Evolutionary conservation across 2,888 invertebrate genomes (phyloP).

Genomic region (Leptopilina drosophilae): DNA sequence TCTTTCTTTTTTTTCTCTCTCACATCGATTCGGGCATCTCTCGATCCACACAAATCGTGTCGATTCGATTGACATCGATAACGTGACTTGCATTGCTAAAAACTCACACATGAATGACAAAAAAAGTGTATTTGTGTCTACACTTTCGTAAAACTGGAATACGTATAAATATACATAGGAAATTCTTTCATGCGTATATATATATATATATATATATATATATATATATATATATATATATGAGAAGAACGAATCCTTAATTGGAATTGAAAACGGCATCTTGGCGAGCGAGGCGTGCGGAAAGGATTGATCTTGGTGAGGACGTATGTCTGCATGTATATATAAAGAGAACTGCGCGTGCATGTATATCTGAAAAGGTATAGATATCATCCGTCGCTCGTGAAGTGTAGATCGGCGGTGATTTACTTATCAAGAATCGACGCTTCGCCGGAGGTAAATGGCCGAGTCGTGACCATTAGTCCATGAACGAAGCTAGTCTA

Average conservation of each 20-base stretch:
- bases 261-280: conserved; percentile 41
- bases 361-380: conserved; percentile 17
- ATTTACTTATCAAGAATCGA: conserved; percentile 80
- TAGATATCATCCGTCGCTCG: conserved; percentile 73
- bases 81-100: conserved; percentile 36
- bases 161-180: too few species aligned
- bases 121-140: neutral
- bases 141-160: conserved; percentile 27
- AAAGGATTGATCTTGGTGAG: conserved; percentile 41
- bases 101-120: neutral
- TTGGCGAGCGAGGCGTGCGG: conserved; percentile 38
- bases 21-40: neutral
- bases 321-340: conserved; percentile 33
- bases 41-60: conserved; percentile 33
- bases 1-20: too few species aligned
- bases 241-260: conserved; percentile 33
- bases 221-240: neutral
- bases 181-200: too few species aligned
- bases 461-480: conserved; percentile 81
- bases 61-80: conserved; percentile 40
- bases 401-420: conserved; percentile 80
- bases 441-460: conserved; percentile 82
- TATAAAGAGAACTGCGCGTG: conserved; percentile 12
- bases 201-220: neutral
- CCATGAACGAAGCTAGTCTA: conserved; percentile 64